Evolutionary conservation across 1,140 invertebrate species (phyloP).

Genomic region (Platyura marginata): DNA sequence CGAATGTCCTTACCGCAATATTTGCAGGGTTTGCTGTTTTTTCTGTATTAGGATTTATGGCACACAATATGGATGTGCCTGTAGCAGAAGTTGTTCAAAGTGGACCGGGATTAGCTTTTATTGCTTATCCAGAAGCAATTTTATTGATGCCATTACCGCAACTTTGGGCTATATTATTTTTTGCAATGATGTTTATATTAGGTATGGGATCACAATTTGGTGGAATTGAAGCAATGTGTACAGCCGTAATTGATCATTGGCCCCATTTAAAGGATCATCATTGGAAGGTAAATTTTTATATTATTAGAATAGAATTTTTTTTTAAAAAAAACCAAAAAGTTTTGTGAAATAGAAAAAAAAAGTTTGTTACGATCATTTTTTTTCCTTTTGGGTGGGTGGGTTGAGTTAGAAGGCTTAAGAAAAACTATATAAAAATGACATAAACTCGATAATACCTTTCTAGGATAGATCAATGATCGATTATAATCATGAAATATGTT

Average conservation of each 20-base stretch:
- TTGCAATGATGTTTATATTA: constrained; percentile 66
- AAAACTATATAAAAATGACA: too few species aligned
- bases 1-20: constrained; percentile 53
- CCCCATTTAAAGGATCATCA: constrained; percentile 40
- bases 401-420: too few species aligned
- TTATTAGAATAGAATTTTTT: too few species aligned
- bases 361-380: too few species aligned
- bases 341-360: too few species aligned
- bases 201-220: constrained; percentile 66
- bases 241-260: constrained; percentile 50
- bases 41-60: constrained; percentile 62
- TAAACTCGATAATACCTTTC: too few species aligned
- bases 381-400: too few species aligned
- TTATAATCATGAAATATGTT: too few species aligned
- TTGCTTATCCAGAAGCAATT: constrained; percentile 35
- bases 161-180: constrained; percentile 67
- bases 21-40: constrained; percentile 63
- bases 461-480: too few species aligned
- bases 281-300: constrained; percentile 33
- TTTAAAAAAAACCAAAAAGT: too few species aligned
- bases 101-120: constrained; percentile 1
- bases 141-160: constrained; percentile 53
- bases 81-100: constrained; percentile 32
- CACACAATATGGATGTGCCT: constrained; percentile 39
- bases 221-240: constrained; percentile 60